Conservation (phyloP, 2,113 vertebrate species). For the Thymallus thymallus region DNA sequence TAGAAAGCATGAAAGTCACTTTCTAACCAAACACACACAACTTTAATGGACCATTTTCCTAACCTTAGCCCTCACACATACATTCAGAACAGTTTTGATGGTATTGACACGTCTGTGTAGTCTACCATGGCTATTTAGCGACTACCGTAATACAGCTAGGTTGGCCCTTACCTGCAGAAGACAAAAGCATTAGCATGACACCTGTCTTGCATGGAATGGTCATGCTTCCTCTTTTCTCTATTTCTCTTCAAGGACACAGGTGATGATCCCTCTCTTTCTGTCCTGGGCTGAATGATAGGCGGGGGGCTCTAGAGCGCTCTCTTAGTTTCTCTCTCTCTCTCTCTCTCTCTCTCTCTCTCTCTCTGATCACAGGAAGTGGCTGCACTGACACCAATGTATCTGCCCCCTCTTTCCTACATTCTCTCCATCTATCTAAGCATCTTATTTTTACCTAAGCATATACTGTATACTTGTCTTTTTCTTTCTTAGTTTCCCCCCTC, state of each 20-base stretch:
- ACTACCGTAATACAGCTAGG: not conserved
- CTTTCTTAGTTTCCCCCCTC: not conserved
- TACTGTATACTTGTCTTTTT: not conserved
- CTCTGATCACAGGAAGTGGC: slow-evolving; percentile 56
- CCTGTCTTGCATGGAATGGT: slow-evolving; percentile 35
- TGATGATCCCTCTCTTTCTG: not conserved
- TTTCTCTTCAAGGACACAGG: not conserved
- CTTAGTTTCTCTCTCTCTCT: not conserved
- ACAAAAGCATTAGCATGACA: slow-evolving; percentile 36
- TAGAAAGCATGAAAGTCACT: not conserved
- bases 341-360: not conserved
- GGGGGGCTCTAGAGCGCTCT: not conserved
- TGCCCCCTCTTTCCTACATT: not conserved
- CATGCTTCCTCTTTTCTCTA: not conserved
- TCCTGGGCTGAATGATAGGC: slow-evolving; percentile 2
- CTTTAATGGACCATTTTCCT: too few species aligned
- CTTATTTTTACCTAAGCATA: not conserved
- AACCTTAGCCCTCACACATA: too few species aligned
- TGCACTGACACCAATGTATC: slow-evolving; percentile 30
- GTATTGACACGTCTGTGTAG: not conserved
- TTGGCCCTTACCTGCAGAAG: slow-evolving; percentile 39
- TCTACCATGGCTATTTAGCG: not conserved
- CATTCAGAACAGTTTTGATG: not conserved
- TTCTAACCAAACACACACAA: not conserved
- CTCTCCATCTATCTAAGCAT: not conserved